Base-by-base conservation (phyloP, 2,797 vertebrate genomes). In the Oophaga sylvatica region DNA sequence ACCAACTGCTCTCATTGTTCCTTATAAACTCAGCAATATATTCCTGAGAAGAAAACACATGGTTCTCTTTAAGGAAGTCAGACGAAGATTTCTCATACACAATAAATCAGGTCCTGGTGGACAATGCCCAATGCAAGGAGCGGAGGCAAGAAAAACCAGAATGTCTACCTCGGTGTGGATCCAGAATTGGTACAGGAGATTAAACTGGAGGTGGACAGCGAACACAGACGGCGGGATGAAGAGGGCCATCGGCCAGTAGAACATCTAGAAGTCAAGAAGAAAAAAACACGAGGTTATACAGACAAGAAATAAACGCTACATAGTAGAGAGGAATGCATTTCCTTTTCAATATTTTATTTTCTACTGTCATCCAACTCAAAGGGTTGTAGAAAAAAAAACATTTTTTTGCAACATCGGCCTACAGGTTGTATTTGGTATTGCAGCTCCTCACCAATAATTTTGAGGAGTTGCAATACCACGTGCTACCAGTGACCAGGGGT, bases 111-210 rank as follows among this genome's bases (percentile, higher is more conserved):
- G 81, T 93, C 80, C 93, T 93, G 93, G 93, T 91, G 77, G 82
- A 94, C 92, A 93, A 87, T 91, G 91, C 91, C 92, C 88, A 75
- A 92, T 91, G 90, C 90, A 91, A 92, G 91, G 92, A 89, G 91
- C 93, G 92, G 94, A 75, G 90, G 90, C 90, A 92, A 91, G 59
- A 41, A 91, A 89, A 87, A 90, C 90, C 90, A 85, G 1, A 13
- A 20, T 11, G 62, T 86, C 96, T 95, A 99, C 98, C 96, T 99
- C 96, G 6, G 97, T 99, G 92, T 99, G 97, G 91, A 99, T 98
- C 98, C 98, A 99, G 94, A 99, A 98, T 90, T 99, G 98, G 92
- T 98, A 99, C 71, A 99, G 96, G 0, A 99, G 94, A 92, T 97
- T 99, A 85, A 99, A 95, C 87, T 99, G 97, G 22, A 97, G 91